Base-by-base conservation (phyloP, 1,140 invertebrate genomes). In the Papilio machaon region DNA sequence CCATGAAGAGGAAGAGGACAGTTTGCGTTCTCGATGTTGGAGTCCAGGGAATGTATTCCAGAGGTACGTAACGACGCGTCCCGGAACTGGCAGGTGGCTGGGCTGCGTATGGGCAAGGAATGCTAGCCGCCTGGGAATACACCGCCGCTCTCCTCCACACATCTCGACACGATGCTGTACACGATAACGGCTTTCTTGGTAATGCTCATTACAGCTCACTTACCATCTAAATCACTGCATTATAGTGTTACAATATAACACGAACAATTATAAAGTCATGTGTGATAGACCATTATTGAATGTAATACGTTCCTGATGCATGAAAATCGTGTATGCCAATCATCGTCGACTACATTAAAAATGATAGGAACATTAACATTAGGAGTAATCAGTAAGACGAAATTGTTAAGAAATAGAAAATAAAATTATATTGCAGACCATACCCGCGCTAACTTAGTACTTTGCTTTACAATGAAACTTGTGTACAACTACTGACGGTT, bases 101-200 rank as follows among this genome's bases (percentile, higher is more conserved):
- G 82, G 84, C 91, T 89, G 84, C 81, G 85, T 92, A 94, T 89
- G 92, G 92, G 87, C 92, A 92, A 92, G 85, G 91, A 93, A 93
- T 93, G 89, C 89, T 82, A 84, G 46, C 81, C 82, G 90, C 89
- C 85, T 92, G 91, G 91, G 91, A 94, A 92, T 91, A 88, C 80
- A 81, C 77, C 82, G 83, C 79, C 83, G 82, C 84, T 81, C 85
- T 83, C 81, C 82, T 80, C 84, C 80, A 85, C 80, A 90, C 90
- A 90, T 90, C 85, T 89, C 84, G 89, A 87, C 85, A 80, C 81
- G 84, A 88, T 88, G 85, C 85, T 86, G 75, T 85, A 84, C 82
- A 73, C 82, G 84, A 86, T 90, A 89, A 89, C 87, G 85, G 87
- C 85, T 88, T 88, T 88, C 86, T 84, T 84, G 85, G 85, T 83